Evolutionary conservation across 2,888 invertebrate genomes (phyloP).

Genomic region (Hartigia nigra): DNA sequence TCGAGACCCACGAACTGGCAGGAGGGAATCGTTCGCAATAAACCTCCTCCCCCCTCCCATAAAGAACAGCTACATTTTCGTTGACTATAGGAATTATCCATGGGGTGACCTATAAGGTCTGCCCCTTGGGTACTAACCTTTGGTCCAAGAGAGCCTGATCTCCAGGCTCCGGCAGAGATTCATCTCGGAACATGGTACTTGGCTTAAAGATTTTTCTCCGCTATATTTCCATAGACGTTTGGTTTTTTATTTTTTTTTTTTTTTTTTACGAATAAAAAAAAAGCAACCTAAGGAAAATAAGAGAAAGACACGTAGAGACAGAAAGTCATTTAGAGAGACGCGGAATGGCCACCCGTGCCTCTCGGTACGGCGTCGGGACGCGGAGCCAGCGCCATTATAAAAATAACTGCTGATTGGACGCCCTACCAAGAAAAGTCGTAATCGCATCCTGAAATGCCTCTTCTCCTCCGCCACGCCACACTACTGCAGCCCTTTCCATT

Average conservation of each 20-base stretch:
- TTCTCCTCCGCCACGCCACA: conserved; percentile 23
- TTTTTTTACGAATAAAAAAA: too few species aligned
- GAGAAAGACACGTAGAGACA: neutral
- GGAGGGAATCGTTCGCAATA: conserved; percentile 54
- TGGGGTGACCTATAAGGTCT: too few species aligned
- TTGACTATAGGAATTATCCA: conserved; percentile 59
- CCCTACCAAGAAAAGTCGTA: conserved; percentile 66
- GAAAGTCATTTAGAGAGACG: neutral
- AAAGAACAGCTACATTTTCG: conserved; percentile 60
- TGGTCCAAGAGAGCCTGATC: too few species aligned
- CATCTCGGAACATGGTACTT: neutral
- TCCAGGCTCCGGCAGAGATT: too few species aligned
- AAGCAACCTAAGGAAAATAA: too few species aligned
- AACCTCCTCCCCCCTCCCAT: too few species aligned
- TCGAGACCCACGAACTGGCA: conserved; percentile 27
- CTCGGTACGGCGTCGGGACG: conserved; percentile 37
- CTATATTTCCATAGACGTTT: too few species aligned
- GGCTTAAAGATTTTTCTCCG: neutral
- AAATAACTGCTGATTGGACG: conserved; percentile 66
- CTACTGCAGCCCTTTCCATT: conserved; percentile 12
- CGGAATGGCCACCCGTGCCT: conserved; percentile 44
- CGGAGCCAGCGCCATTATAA: conserved; percentile 63
- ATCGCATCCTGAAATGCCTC: conserved; percentile 62
- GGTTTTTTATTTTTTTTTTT: too few species aligned
- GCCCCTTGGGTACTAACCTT: neutral